Conservation (phyloP, 2,113 vertebrate species). For the Melanerpes aurifrons region DNA sequence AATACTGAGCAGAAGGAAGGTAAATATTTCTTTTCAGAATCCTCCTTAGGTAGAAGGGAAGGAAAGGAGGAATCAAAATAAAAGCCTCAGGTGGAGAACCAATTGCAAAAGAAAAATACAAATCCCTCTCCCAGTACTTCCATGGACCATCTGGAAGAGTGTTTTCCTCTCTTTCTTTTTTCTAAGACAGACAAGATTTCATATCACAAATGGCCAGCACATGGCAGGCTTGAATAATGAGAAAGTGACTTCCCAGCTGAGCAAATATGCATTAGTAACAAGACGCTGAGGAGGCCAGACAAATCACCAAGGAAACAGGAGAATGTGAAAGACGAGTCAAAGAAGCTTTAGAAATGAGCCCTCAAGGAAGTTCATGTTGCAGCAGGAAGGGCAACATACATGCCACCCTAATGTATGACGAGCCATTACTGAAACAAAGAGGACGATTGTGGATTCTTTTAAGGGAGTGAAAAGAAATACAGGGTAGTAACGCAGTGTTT, state of each 20-base stretch:
- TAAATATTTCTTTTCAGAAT: background rate
- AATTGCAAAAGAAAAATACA: constrained; percentile 19
- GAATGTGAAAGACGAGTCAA: constrained; percentile 15
- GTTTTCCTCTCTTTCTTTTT: background rate
- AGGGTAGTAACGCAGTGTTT: background rate
- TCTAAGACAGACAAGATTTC: constrained; percentile 30
- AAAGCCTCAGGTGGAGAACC: background rate
- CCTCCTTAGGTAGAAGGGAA: background rate
- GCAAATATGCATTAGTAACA: constrained; percentile 64
- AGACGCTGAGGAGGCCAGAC: constrained; percentile 48
- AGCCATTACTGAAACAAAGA: background rate
- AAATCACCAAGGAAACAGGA: constrained; percentile 57
- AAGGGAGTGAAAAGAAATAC: background rate
- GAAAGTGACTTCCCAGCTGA: constrained; percentile 44
- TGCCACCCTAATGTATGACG: background rate
- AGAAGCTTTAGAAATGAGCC: constrained; percentile 30
- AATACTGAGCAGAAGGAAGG: background rate
- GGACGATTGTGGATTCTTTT: background rate
- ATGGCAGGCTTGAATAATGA: constrained; percentile 65
- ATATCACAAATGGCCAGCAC: constrained; percentile 56
- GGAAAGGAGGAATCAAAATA: background rate
- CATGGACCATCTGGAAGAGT: background rate
- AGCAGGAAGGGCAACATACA: background rate
- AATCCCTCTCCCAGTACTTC: background rate
- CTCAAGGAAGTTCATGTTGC: constrained; percentile 33